Evolutionary conservation across 2,797 vertebrate genomes (phyloP), one percentile per base, ranked within the genome.

Genomic region (Pseudocheirus occidentalis): DNA sequence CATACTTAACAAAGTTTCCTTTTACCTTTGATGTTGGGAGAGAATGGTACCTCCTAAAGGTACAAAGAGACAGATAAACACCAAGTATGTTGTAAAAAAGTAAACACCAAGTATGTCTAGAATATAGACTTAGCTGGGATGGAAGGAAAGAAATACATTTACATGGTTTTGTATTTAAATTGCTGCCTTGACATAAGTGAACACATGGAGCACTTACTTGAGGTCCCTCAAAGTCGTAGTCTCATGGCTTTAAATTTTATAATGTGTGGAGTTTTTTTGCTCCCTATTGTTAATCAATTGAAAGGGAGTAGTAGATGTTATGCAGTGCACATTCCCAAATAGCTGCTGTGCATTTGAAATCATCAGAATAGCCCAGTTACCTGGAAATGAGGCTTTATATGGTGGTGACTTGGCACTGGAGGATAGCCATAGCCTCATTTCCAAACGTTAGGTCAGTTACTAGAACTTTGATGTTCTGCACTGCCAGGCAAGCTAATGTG

Each of bases 371-470:
- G 40, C 73, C 73, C 24, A 87, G 58, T 81, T 55, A 31, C 0
- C 0, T 31, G 34, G 4, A 14, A 81, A 0, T 4, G 93, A 3
- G 34, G 21, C 91, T 55, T 58, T 52, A 14, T 92, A 58, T 0
- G 3, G 46, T 50, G 91, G 46, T 90, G 91, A 46, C 55, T 34
- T 53, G 24, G 7, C 2, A 58, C 50, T 92, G 50, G 31, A 92
- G 10, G 14, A 91, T 52, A 59, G 40, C n/a, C 7, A n/a, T 6
- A 91, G 24, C 57, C 66, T 29, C 57, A 58, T 14, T 90, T 21
- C 31, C 58, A 59, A 93, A 92, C 28, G 90, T 95, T 55, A 93
- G 56, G 58, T 58, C 29, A 92, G 56, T 81, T 59, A 40, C 93
- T 89, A 87, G 92, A 91, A 90, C 66, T 4, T 50, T 90, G 55